Evolutionary conservation across 2,113 vertebrate species (phyloP).

Genomic region (Hippocampus mohnikei): DNA sequence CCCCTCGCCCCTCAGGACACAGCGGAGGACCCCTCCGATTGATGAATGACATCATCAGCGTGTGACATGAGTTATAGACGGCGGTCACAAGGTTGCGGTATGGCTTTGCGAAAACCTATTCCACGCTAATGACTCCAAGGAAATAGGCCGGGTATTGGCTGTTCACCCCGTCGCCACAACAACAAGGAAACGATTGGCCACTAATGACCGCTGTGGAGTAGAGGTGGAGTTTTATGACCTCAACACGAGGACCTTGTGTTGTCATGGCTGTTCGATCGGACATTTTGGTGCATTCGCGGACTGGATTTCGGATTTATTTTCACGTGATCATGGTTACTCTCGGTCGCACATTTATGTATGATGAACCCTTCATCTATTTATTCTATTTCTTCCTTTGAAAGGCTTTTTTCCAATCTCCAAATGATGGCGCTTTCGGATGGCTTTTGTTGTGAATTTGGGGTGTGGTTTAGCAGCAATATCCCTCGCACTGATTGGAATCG

Average conservation of each 20-base stretch:
- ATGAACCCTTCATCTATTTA: background rate
- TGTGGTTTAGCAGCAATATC: constrained; percentile 22
- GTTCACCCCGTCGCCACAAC: constrained; percentile 52
- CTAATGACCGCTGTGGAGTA: constrained; percentile 42
- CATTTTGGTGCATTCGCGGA: background rate
- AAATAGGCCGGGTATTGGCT: constrained; percentile 67
- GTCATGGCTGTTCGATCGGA: background rate
- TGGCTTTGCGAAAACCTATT: constrained; percentile 64
- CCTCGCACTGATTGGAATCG: constrained; percentile 59
- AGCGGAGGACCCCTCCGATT: constrained; percentile 58
- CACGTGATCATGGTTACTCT: background rate
- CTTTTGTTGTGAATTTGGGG: constrained; percentile 23
- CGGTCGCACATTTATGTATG: no score
- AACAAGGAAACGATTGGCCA: constrained; percentile 38
- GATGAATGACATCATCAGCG: constrained; percentile 82
- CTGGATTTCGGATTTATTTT: background rate
- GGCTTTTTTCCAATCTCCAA: background rate
- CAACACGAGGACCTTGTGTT: background rate
- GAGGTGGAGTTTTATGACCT: constrained; percentile 7
- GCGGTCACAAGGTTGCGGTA: constrained; percentile 65
- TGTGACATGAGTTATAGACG: constrained; percentile 72
- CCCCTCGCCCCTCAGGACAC: constrained; percentile 43
- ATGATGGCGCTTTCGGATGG: constrained; percentile 21
- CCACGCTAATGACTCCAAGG: constrained; percentile 75
- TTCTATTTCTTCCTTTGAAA: background rate